These are phyloP conservation scores for Slavum lentiscoides DNA, from an alignment of 2,888 invertebrate genomes.

Conservation along the genomic window DNA sequence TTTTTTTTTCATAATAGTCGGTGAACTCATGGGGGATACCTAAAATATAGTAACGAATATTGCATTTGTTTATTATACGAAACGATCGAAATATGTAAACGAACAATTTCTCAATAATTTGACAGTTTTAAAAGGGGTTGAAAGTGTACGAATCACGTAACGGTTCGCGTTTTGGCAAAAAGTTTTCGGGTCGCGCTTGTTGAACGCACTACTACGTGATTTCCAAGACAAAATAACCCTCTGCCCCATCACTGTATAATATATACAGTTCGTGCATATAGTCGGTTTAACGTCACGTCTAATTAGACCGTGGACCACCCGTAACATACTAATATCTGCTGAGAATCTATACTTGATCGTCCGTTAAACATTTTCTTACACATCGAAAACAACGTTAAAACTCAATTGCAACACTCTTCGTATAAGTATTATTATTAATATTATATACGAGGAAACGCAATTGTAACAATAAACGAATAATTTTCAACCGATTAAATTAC, in stretches of 20 bases:
- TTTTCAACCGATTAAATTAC: constrained; percentile 63
- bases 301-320: constrained; percentile 28
- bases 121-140: constrained; percentile 16
- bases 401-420: not conserved
- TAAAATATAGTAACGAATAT: no score
- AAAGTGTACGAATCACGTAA: constrained; percentile 45
- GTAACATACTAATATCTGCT: constrained; percentile 30
- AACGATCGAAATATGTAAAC: constrained; percentile 19
- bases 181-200: constrained; percentile 50
- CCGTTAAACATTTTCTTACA: constrained; percentile 30
- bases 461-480: not conserved
- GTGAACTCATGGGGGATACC: no score
- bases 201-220: constrained; percentile 51
- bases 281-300: constrained; percentile 41
- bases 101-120: constrained; percentile 28
- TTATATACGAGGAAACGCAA: not conserved
- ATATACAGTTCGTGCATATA: not conserved
- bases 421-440: no score
- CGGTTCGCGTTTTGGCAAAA: constrained; percentile 13
- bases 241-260: not conserved
- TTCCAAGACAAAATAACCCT: constrained; percentile 47
- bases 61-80: not conserved
- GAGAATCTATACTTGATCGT: not conserved
- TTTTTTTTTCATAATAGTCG: no score
- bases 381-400: not conserved